phyloP scores from a whole-genome alignment of 2,113 vertebrate genomes.

The Rhinopomastus cyanomelas region DNA sequence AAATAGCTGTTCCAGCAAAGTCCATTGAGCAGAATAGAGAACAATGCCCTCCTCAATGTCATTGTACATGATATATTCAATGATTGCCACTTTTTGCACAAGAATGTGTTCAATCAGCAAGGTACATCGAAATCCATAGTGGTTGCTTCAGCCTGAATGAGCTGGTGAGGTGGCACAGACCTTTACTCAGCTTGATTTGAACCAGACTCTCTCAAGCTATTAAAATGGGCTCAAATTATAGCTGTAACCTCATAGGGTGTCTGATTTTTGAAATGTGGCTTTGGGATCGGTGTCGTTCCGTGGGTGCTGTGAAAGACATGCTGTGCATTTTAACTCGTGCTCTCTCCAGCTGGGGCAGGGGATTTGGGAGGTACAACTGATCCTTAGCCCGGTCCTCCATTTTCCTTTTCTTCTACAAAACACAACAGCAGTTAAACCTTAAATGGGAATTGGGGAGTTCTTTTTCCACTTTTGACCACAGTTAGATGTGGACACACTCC shows the following conservation, averaged over 20 bases:
- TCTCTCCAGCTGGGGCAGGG: background rate
- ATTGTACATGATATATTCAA: slow-evolving; percentile 70
- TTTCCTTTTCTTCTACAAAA: background rate
- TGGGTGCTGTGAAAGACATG: background rate
- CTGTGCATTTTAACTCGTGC: background rate
- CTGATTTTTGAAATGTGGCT: slow-evolving; percentile 16
- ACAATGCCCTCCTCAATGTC: slow-evolving; percentile 78
- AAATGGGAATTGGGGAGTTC: background rate
- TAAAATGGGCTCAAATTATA: slow-evolving; percentile 49
- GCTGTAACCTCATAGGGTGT: slow-evolving; percentile 12
- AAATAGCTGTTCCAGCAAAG: slow-evolving; percentile 78
- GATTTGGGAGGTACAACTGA: background rate
- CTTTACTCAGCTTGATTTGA: slow-evolving; percentile 65
- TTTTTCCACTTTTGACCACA: background rate
- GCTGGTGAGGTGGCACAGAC: slow-evolving; percentile 48
- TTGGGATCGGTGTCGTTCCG: slow-evolving; percentile 9
- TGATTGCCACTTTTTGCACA: slow-evolving; percentile 74
- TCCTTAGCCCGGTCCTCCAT: background rate
- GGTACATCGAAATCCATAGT: slow-evolving; percentile 55
- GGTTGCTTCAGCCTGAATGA: slow-evolving; percentile 57
- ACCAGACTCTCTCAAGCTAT: slow-evolving; percentile 46
- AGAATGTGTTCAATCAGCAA: slow-evolving; percentile 72
- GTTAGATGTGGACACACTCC: background rate
- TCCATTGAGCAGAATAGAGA: slow-evolving; percentile 79
- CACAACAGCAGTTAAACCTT: background rate